Conservation (phyloP, 2,113 vertebrate genomes). For the Monarcha castaneiventris region DNA sequence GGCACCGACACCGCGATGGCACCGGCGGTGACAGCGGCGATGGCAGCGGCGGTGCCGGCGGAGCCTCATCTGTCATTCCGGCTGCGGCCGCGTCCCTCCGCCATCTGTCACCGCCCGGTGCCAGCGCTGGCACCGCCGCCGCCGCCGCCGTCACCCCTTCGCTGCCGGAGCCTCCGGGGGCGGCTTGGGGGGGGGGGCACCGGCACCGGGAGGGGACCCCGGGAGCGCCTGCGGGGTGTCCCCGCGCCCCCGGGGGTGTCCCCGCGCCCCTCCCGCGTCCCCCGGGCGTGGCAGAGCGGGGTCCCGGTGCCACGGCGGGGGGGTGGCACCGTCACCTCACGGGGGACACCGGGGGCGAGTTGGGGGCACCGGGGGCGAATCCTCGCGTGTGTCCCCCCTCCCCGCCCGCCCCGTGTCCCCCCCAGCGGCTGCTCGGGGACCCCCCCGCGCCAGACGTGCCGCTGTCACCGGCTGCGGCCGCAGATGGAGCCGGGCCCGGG, state of each 20-base stretch:
- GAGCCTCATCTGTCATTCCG: background rate
- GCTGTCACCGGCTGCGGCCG: background rate
- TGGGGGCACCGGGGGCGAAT: background rate
- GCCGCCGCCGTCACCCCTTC: background rate
- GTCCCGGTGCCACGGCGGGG: background rate
- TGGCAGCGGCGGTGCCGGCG: background rate
- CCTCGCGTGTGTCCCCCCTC: background rate
- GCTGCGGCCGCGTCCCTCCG: background rate
- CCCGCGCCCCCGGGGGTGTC: background rate
- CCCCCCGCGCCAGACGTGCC: background rate
- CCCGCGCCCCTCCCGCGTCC: background rate
- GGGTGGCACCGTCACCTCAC: background rate
- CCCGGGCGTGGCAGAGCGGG: background rate
- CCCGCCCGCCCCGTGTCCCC: background rate
- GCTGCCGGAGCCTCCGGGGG: background rate
- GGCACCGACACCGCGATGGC: too few species aligned
- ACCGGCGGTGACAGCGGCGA: background rate
- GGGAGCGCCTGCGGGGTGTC: background rate
- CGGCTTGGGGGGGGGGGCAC: too few species aligned
- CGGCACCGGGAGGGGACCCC: too few species aligned
- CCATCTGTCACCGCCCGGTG: slow-evolving; percentile 6
- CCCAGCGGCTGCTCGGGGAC: background rate
- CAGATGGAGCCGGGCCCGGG: background rate
- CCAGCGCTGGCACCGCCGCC: background rate
- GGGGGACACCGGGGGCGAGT: background rate